Conservation (phyloP, 2,113 vertebrate species). For the Corvus cornix region DNA sequence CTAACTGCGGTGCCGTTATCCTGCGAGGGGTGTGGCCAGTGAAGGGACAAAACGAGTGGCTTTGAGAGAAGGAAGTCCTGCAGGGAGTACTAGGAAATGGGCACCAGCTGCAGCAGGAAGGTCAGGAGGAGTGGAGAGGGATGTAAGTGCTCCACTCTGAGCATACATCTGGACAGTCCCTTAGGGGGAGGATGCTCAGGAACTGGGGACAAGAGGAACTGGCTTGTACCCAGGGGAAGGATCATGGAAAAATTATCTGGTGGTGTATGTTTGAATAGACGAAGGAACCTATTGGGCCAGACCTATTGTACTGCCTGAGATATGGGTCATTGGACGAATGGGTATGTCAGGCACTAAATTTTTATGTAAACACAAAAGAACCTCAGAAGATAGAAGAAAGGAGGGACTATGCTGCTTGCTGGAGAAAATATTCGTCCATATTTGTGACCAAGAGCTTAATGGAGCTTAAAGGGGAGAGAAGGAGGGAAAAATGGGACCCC, state of each 20-base stretch:
- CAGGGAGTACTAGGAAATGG: background rate
- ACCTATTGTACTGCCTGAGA: background rate
- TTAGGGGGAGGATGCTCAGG: background rate
- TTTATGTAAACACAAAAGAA: background rate
- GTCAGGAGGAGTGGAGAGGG: background rate
- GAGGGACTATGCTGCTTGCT: background rate
- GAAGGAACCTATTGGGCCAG: no score
- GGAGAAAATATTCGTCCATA: background rate
- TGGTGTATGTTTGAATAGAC: background rate
- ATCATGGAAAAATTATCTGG: background rate
- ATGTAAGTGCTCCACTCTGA: background rate
- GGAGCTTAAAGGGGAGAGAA: background rate
- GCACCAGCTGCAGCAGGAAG: background rate
- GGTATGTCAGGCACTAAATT: background rate
- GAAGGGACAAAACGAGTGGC: background rate
- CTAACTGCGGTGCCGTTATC: background rate
- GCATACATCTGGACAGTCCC: background rate
- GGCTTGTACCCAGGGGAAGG: background rate
- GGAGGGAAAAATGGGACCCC: background rate
- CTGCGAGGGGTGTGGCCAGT: accelerated
- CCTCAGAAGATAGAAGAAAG: no score
- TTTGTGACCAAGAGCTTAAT: background rate
- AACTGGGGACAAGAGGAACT: background rate
- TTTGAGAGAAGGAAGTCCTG: background rate
- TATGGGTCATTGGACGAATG: background rate